These are phyloP conservation scores for Caenorhabditis briggsae DNA, from an alignment of 1,140 invertebrate genomes.

Conservation along the genomic window DNA sequence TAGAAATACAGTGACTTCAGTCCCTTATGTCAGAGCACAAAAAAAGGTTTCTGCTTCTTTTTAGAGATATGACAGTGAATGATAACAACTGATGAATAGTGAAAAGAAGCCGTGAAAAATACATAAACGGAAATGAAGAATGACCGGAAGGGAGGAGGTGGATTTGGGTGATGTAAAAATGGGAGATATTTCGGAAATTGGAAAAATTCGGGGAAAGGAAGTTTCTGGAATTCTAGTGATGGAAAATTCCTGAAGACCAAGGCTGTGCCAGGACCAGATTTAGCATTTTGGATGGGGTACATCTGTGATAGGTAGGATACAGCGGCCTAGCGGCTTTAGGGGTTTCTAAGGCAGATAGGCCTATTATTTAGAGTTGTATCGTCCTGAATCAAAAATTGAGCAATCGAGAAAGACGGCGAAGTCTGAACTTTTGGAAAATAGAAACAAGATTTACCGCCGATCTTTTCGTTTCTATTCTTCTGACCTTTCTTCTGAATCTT, in stretches of 20 bases:
- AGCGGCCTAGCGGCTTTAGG: no score
- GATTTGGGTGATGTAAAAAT: neutral
- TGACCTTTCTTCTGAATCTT: neutral
- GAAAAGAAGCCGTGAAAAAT: neutral
- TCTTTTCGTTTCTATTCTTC: neutral
- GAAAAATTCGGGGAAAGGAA: neutral
- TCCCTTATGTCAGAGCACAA: no score
- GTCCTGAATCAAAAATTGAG: neutral
- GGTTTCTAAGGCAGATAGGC: neutral
- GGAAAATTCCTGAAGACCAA: no score
- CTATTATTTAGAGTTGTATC: neutral
- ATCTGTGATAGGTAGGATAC: no score
- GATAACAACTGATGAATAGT: neutral
- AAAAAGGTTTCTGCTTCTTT: no score
- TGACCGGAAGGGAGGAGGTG: neutral
- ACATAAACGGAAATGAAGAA: neutral
- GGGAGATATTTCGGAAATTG: neutral
- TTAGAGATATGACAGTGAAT: no score
- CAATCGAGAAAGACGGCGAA: neutral
- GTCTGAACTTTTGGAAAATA: neutral
- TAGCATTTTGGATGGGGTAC: no score
- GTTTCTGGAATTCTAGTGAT: no score
- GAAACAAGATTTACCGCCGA: slow-evolving; percentile 16
- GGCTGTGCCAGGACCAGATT: no score
- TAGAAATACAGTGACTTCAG: no score